These are phyloP conservation scores for Protula sp. DNA, from an alignment of 2,888 invertebrate genomes.

Conservation along the genomic window DNA sequence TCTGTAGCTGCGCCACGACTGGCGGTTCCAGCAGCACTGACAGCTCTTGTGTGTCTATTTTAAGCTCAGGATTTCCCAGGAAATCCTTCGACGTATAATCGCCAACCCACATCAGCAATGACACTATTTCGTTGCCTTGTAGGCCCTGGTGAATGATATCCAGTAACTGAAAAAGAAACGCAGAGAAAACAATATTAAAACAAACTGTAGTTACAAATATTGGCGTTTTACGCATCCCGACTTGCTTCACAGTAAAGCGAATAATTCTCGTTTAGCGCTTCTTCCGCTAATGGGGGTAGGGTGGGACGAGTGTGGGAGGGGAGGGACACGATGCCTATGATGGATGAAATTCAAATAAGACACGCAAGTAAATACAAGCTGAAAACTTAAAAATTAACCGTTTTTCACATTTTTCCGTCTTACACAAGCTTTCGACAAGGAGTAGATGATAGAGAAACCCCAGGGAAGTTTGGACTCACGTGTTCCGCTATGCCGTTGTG, in stretches of 20 bases:
- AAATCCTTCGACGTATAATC: slow-evolving; percentile 67
- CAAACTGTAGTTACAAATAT: neutral
- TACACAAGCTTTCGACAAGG: too few species aligned
- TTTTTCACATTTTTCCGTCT: too few species aligned
- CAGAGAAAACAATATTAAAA: slow-evolving; percentile 1
- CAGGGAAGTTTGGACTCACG: slow-evolving; percentile 40
- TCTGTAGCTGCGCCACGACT: slow-evolving; percentile 71
- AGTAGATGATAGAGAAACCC: too few species aligned
- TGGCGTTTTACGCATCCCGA: neutral
- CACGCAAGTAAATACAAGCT: too few species aligned
- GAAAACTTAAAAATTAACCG: too few species aligned
- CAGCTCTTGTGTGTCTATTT: slow-evolving; percentile 62
- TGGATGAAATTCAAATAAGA: too few species aligned
- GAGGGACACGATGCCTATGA: too few species aligned
- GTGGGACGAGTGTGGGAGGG: too few species aligned
- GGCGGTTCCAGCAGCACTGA: slow-evolving; percentile 73
- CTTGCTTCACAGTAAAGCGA: too few species aligned
- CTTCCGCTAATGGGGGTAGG: too few species aligned
- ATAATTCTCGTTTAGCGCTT: too few species aligned
- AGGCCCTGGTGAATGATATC: slow-evolving; percentile 61
- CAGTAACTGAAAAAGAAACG: slow-evolving; percentile 12
- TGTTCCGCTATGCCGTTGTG: slow-evolving; percentile 68
- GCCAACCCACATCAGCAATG: slow-evolving; percentile 87
- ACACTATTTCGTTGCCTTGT: slow-evolving; percentile 95
- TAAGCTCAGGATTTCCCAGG: slow-evolving; percentile 79